phyloP scores from a whole-genome alignment of 2,797 vertebrate genomes.

The Sebastes minor region DNA sequence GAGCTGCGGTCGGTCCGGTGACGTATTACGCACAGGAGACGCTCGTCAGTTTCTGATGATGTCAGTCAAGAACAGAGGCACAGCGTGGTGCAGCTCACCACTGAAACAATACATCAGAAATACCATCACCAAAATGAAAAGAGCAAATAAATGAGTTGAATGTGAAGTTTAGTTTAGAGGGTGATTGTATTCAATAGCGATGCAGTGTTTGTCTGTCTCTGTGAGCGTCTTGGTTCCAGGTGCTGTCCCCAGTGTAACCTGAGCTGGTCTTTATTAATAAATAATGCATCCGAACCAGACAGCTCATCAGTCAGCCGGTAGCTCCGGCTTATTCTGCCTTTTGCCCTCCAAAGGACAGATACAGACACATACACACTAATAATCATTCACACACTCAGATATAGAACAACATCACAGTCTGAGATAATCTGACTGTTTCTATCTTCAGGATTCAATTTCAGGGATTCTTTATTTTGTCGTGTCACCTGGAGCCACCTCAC shows the following conservation, averaged over 20 bases:
- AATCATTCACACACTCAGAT: background rate
- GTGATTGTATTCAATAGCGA: background rate
- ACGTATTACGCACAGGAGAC: background rate
- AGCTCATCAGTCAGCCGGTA: constrained; percentile 44
- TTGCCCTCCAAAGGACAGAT: constrained; percentile 25
- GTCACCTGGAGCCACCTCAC: constrained; percentile 6
- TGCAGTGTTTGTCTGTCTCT: background rate
- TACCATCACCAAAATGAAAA: background rate
- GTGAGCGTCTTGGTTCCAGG: constrained; percentile 34
- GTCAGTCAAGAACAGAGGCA: background rate
- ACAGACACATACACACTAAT: background rate
- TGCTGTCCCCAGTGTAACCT: constrained; percentile 63
- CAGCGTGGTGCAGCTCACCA: background rate
- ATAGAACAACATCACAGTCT: background rate
- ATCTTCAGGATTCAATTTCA: background rate
- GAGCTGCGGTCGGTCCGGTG: background rate
- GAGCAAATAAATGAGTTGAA: background rate
- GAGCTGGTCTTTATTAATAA: constrained; percentile 65
- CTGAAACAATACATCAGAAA: background rate
- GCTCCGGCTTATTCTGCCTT: constrained; percentile 29
- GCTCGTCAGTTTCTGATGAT: background rate
- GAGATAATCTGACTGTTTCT: background rate
- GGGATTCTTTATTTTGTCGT: background rate
- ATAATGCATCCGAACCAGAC: constrained; percentile 56
- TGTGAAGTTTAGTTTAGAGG: background rate